Evolutionary conservation across 2,888 invertebrate genomes (phyloP).

Genomic region (Leptinotarsa tumamoca): DNA sequence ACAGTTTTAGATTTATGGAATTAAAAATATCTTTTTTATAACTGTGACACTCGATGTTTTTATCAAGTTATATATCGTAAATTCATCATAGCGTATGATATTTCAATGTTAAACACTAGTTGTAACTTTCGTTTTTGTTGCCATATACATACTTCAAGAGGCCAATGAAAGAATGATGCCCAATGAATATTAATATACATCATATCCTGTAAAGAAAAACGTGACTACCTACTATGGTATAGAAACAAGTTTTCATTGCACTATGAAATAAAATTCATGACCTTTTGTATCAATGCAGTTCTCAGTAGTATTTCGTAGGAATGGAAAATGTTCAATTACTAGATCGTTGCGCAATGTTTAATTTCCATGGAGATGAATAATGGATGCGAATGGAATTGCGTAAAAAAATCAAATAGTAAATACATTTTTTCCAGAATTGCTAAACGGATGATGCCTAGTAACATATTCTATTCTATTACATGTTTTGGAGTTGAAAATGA

Average conservation of each 20-base stretch:
- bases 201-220: conserved; percentile 14
- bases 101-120: conserved; percentile 13
- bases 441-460: too few species aligned
- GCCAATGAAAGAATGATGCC: conserved; percentile 2
- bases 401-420: too few species aligned
- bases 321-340: neutral
- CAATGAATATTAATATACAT: conserved; percentile 13
- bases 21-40: neutral
- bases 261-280: neutral
- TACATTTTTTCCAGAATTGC: too few species aligned
- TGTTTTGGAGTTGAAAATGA: too few species aligned
- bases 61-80: neutral
- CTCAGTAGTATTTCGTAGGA: neutral
- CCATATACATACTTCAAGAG: conserved; percentile 5
- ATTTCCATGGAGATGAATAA: too few species aligned
- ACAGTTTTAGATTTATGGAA: neutral
- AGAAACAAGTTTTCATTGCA: neutral
- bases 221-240: neutral
- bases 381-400: too few species aligned
- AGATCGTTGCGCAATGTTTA: too few species aligned
- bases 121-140: conserved; percentile 9
- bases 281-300: neutral
- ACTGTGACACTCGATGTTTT: neutral
- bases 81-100: neutral
- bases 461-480: too few species aligned